Base-by-base conservation (phyloP, 2,113 vertebrate genomes). In the Arothron firmamentum region DNA sequence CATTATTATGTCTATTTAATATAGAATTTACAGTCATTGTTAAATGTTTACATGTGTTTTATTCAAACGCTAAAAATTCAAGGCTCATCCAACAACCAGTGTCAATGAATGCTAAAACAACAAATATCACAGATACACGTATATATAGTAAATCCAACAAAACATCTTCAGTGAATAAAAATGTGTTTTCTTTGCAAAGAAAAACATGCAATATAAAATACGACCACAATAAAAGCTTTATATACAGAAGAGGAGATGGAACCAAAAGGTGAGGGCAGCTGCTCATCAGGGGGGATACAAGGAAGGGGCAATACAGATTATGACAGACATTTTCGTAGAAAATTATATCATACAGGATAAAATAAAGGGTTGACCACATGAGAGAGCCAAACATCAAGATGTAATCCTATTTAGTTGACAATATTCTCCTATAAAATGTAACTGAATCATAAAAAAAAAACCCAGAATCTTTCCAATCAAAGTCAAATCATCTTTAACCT, bases 191-290 rank as follows among this genome's bases (percentile, higher is more conserved):
- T 62, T 62, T 52, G 31, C 61, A 74, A 75, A 81, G 47, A 80
- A 75, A 66, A 80, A 72, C 45, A 21, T 62, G 72, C 59, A 1
- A 78, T 82, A 85, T 59, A 88, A 87, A 86, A 86, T 60, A 84
- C 77, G 69, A 77, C 31, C 62, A 81, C 72, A 83, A 46, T 21
- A 52, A 59, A 67, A 60, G 52, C 45, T 53, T 47, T 56, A 77
- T 38, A 65, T 42, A 7, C 41, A 52, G 56, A 49, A 34, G 49
- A 78, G 31, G 34, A 65, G 59, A 43, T 63, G 56, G 57, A 71
- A 52, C n/a, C 59, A 67, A 31, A 72, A 53, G 41, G 61, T 61
- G 56, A 65, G 64, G 38, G 63, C 49, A 41, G 59, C 62, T 67
- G 56, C 48, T 62, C 25, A 19, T 52, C 58, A 41, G 34, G 20